These are phyloP conservation scores for Myotis daubentonii DNA, from an alignment of 2,797 vertebrate species.

Conservation along the genomic window DNA sequence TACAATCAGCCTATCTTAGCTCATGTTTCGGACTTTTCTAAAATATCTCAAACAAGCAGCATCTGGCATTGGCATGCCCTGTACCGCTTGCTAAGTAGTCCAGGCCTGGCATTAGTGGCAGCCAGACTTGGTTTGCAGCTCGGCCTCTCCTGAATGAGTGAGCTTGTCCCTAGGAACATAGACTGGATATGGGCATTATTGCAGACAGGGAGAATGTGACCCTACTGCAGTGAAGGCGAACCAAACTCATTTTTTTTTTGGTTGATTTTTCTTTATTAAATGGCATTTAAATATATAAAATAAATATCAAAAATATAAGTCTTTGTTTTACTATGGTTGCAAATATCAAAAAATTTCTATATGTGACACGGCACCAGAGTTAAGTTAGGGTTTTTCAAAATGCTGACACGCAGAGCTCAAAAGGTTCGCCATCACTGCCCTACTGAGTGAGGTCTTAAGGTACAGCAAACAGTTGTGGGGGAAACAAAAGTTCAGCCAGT, in stretches of 20 bases:
- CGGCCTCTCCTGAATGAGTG: neutral
- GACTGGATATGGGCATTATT: conserved; percentile 32
- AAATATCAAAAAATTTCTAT: no score
- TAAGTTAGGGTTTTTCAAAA: no score
- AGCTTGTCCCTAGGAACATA: conserved; percentile 43
- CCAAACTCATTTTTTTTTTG: no score
- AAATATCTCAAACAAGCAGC: neutral
- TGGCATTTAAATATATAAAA: no score
- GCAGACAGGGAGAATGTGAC: neutral
- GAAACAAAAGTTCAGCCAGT: neutral
- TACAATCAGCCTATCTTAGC: neutral
- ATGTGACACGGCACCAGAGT: no score
- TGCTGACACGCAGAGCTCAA: no score
- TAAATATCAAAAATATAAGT: no score
- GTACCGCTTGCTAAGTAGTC: neutral
- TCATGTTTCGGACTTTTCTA: neutral
- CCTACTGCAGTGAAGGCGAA: no score
- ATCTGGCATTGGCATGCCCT: neutral
- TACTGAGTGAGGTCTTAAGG: neutral
- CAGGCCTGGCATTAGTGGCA: neutral
- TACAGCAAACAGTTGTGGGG: neutral
- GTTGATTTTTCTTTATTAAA: no score
- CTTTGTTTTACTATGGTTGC: no score
- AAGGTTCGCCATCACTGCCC: no score
- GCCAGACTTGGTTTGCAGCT: neutral